Percentiles rank a stretch among this genome's conserved stretches.
Conservation (phyloP, 2,113 vertebrate genomes). For the Herpetotheres cachinnans region DNA sequence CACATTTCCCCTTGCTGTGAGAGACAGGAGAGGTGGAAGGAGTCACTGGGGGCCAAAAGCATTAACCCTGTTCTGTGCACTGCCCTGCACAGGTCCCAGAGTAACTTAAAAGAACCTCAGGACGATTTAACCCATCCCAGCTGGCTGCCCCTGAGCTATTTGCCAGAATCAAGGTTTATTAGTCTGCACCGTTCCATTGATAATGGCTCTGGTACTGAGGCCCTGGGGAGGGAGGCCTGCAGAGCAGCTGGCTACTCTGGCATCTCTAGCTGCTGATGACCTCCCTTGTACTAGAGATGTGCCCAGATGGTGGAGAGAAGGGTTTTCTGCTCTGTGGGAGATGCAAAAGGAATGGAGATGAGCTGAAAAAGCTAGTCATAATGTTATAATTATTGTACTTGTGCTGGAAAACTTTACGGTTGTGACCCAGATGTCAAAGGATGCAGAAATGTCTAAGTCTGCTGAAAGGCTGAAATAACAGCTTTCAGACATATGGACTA, state of each 20-base stretch:
- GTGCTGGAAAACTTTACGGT: not conserved
- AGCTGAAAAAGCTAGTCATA: not conserved
- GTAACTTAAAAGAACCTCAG: not conserved
- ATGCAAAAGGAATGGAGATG: not conserved
- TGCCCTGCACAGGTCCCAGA: not conserved
- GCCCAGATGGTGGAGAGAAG: slow-evolving; percentile 27
- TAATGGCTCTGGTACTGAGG: not conserved
- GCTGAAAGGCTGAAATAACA: not conserved
- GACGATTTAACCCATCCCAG: not conserved
- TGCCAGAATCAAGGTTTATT: slow-evolving; percentile 51
- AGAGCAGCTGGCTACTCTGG: slow-evolving; percentile 45
- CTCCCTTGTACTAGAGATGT: slow-evolving; percentile 16
- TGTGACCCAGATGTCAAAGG: slow-evolving; percentile 17
- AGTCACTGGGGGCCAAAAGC: not conserved
- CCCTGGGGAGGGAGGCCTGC: not conserved
- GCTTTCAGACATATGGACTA: not conserved
- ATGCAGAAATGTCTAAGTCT: not conserved
- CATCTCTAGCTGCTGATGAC: slow-evolving; percentile 16
- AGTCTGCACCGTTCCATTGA: not conserved
- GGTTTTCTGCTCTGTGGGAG: not conserved
- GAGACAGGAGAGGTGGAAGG: not conserved
- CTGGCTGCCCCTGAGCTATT: slow-evolving; percentile 36
- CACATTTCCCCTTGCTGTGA: not conserved
- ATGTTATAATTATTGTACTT: slow-evolving; percentile 16
- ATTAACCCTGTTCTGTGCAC: slow-evolving; percentile 19